Base-by-base conservation (phyloP, 2,797 vertebrate genomes). In the Pangasius mekongensis region DNA sequence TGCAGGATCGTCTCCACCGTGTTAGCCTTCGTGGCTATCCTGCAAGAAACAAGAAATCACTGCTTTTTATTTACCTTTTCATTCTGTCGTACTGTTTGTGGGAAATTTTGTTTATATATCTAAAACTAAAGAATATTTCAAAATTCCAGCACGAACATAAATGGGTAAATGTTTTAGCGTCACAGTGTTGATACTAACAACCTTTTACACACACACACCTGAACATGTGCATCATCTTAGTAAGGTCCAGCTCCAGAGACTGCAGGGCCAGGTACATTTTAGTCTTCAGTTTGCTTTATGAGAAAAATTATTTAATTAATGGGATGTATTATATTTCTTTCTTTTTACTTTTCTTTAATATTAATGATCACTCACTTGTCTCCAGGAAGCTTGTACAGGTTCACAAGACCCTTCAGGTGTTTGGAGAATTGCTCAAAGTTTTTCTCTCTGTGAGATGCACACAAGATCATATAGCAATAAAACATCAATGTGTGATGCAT, bases 151-250 rank as follows among this genome's bases (percentile, higher is more conserved):
- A 33, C 6, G 1, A 67, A 64, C 11, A 76, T 0, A 69, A 69
- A 64, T 2, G 8, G 5, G n/a, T 13, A 47, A 24, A 43, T 16
- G 11, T 14, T n/a, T 39, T 8, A 62, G 14, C 13, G 1, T 47
- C 71, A 74, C 20, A 24, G 13, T 22, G 24, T 47, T 43, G 20
- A 10, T 52, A 24, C 9, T 22, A 24, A 74, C 14, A 5, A 13
- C 13, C 11, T 76, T 76, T n/a, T n/a, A 54, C 30, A 36, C 22
- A 22, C 9, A 77, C 69, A 36, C 94, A 99, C 99, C 98, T 98
- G 89, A 99, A 99, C 98, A 99, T 99, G 91, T 98, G 97, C 90
- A 99, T 98, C 99, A 99, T 99, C 95, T 99, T 99, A 39, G 98
- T 98, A 85, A 99, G 97, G 93, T 99, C 98, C 91, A 99, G 93